Conservation (phyloP, 2,888 invertebrate species). For the Acleris cristana region DNA sequence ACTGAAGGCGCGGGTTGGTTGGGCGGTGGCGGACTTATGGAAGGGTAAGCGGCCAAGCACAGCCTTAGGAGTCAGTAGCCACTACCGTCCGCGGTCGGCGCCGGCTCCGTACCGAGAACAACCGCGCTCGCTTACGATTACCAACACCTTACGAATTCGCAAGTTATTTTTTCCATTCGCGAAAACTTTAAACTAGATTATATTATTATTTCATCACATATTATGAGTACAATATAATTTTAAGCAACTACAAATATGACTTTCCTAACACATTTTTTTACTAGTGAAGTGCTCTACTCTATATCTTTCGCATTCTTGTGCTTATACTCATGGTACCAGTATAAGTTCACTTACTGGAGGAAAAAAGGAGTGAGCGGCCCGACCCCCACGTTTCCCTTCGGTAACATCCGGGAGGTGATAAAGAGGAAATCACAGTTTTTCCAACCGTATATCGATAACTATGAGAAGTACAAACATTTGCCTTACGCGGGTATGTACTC, state of each 20-base stretch:
- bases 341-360: slow-evolving; percentile 84
- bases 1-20: slow-evolving; percentile 8
- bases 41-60: slow-evolving; percentile 28
- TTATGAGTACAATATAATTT: not conserved
- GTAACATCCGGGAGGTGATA: slow-evolving; percentile 83
- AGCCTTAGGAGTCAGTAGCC: slow-evolving; percentile 24
- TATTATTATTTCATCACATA: too few relatives aligned
- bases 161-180: not conserved
- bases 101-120: slow-evolving; percentile 8
- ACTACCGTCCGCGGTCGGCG: slow-evolving; percentile 16
- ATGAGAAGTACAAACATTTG: slow-evolving; percentile 77
- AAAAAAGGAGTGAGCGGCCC: slow-evolving; percentile 82
- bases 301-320: slow-evolving; percentile 25
- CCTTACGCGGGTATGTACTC: slow-evolving; percentile 85
- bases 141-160: not conserved
- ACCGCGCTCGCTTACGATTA: not conserved
- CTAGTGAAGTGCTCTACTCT: slow-evolving; percentile 26
- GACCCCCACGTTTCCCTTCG: slow-evolving; percentile 85
- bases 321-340: slow-evolving; percentile 63
- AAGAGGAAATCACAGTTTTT: slow-evolving; percentile 84
- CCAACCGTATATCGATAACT: slow-evolving; percentile 84
- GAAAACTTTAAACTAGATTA: not conserved
- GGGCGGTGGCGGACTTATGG: slow-evolving; percentile 21
- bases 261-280: slow-evolving; percentile 21
- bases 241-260: slow-evolving; percentile 14